A percentile compares a stretch with the other conserved stretches of the same genome.
These are phyloP conservation scores for Drosophila insularis DNA, from an alignment of 1,140 invertebrate genomes.

Conservation along the genomic window DNA sequence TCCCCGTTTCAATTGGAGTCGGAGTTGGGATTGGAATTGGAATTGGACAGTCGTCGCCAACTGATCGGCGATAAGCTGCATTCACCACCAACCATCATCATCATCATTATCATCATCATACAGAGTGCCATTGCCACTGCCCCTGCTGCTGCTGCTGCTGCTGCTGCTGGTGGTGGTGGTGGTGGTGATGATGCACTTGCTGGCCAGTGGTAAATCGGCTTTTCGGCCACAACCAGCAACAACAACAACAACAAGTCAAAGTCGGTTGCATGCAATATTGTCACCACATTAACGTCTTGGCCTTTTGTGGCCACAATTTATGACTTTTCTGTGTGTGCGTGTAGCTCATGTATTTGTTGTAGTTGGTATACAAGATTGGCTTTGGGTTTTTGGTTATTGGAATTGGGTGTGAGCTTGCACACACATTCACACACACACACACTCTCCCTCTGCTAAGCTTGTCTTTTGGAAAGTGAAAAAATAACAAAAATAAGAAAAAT, in stretches of 20 bases:
- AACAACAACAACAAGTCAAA: constrained; percentile 27
- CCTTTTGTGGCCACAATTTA: constrained; percentile 79
- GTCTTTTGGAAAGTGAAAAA: constrained; percentile 69
- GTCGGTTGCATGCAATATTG: constrained; percentile 76
- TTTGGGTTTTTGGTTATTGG: constrained; percentile 3
- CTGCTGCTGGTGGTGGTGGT: constrained; percentile 22
- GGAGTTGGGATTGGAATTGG: background rate
- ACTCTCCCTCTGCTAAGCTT: too few relatives aligned
- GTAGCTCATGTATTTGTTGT: constrained; percentile 33
- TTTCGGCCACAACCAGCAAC: constrained; percentile 32
- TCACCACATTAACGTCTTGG: constrained; percentile 79
- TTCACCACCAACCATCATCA: constrained; percentile 28
- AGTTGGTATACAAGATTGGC: constrained; percentile 20
- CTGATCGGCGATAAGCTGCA: constrained; percentile 70
- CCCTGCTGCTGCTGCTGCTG: constrained; percentile 6
- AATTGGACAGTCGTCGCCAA: constrained; percentile 42
- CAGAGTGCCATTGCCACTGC: constrained; percentile 29
- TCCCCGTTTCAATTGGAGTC: constrained; percentile 28
- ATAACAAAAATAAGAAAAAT: constrained; percentile 35
- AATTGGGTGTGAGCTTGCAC: constrained; percentile 17
- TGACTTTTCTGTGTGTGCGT: constrained; percentile 62
- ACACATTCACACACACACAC: too few relatives aligned
- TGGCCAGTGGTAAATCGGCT: constrained; percentile 53
- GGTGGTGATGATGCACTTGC: constrained; percentile 36
- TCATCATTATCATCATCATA: constrained; percentile 4